Percentiles rank a stretch among this genome's conserved stretches.
Evolutionary conservation across 2,888 invertebrate genomes (phyloP).

Genomic region (Drosophila putrida): DNA sequence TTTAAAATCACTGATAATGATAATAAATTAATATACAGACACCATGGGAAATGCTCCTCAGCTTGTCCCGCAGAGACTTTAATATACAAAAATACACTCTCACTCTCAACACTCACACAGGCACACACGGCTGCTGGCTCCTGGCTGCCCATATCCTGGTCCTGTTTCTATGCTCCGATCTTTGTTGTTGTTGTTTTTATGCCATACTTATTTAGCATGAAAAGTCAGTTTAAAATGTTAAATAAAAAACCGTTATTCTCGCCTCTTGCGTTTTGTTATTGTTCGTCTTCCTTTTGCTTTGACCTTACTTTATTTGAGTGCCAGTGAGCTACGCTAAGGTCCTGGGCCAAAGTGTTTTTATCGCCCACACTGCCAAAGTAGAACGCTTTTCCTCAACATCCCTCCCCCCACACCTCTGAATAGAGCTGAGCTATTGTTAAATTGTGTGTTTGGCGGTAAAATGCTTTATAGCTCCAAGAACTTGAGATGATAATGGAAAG

Average conservation of each 20-base stretch:
- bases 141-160: constrained; percentile 20
- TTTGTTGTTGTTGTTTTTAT: constrained; percentile 38
- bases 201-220: constrained; percentile 74
- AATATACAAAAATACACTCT: constrained; percentile 15
- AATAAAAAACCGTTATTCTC: constrained; percentile 46
- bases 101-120: constrained; percentile 9
- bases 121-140: constrained; percentile 26
- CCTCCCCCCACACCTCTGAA: neutral
- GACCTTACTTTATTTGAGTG: constrained; percentile 50
- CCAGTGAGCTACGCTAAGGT: constrained; percentile 21
- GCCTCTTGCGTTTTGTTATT: constrained; percentile 42
- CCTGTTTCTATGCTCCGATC: neutral
- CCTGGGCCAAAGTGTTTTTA: constrained; percentile 63
- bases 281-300: constrained; percentile 43
- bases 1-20: constrained; percentile 81
- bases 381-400: constrained; percentile 12
- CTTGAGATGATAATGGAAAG: constrained; percentile 65
- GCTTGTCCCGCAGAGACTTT: constrained; percentile 27
- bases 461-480: constrained; percentile 61
- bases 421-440: constrained; percentile 46
- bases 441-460: constrained; percentile 56
- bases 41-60: constrained; percentile 38
- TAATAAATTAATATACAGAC: constrained; percentile 78
- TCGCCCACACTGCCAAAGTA: constrained; percentile 42
- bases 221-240: constrained; percentile 75